Base-by-base conservation (phyloP, 2,797 vertebrate genomes). In the Leptatherina wallacei region DNA sequence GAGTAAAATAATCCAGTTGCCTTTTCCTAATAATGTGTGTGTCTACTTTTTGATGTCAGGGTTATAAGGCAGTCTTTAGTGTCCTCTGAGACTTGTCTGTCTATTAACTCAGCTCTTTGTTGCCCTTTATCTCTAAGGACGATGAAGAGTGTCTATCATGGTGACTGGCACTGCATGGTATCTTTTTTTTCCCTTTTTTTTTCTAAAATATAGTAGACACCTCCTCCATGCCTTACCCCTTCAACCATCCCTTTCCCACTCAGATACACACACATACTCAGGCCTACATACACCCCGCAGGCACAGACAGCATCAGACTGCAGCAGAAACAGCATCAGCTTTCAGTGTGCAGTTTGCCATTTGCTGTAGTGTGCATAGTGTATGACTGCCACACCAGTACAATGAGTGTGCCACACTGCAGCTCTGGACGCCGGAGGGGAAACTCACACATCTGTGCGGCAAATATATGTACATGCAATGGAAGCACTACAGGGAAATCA, bases 401-500 rank as follows among this genome's bases (percentile, higher is more conserved):
- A 61, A 59, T 4, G 77, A 74, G 47, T 68, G 75, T 79, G 78
- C 73, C 78, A 81, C 55, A 20, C 70, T 72, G 40, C 68, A 47
- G 75, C 79, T 78, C 54, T 2, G 71, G 62, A 62, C 0, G 66
- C 83, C 70, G 7, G 69, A 85, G 82, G 85, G 44, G 64, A 55
- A 6, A 80, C 56, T 88, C 61, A 24, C 76, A 63, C 47, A 44
- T 85, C 75, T 80, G 63, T 56, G 77, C 81, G 72, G 78, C 81
- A 80, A 87, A 84, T 81, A 76, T 82, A 85, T 81, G 80, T 76
- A 65, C 81, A 71, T 69, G 65, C 84, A 63, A 69, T 62, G 59
- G 77, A 77, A 78, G 75, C 82, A 88, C 88, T 80, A 68, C 67
- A 73, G 87, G 85, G 86, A 88, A 90, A 88, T 88, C 54, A 89